These are phyloP conservation scores for Phasianus colchicus DNA, from an alignment of 2,113 vertebrate genomes.

Conservation along the genomic window DNA sequence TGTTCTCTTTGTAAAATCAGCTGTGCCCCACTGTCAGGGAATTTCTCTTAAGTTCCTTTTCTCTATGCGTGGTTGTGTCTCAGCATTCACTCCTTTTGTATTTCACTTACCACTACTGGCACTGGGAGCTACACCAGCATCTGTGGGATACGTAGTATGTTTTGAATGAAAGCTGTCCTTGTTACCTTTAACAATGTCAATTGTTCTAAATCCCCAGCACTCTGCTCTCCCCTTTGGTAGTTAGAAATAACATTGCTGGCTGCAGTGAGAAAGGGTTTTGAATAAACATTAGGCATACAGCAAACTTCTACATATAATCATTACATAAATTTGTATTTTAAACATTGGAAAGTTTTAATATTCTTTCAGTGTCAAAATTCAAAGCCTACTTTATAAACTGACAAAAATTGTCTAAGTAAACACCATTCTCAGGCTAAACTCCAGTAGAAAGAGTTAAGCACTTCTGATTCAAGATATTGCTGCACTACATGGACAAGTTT, in stretches of 20 bases:
- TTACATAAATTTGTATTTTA: not conserved
- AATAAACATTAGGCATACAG: not conserved
- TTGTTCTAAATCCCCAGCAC: constrained; percentile 35
- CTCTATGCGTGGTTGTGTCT: not conserved
- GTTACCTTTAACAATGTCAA: constrained; percentile 59
- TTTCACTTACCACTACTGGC: constrained; percentile 25
- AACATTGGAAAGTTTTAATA: not conserved
- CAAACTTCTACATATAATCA: not conserved
- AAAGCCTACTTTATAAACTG: not conserved
- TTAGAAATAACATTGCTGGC: constrained; percentile 9
- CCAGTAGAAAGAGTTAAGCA: not conserved
- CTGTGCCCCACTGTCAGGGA: not conserved
- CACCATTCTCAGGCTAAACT: not conserved
- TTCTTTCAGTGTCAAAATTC: not conserved
- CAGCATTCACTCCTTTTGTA: not conserved
- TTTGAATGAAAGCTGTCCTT: constrained; percentile 58
- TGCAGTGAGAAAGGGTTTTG: constrained; percentile 3
- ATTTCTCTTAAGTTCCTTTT: not conserved
- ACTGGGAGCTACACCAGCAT: constrained; percentile 15
- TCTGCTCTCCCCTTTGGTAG: not conserved
- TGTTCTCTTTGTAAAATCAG: not conserved
- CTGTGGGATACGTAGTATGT: not conserved
- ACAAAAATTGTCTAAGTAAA: not conserved
- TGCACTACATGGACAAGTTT: not conserved
- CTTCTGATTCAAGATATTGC: not conserved